Conservation (phyloP, 2,888 invertebrate genomes). For the Torymus tubicola region DNA sequence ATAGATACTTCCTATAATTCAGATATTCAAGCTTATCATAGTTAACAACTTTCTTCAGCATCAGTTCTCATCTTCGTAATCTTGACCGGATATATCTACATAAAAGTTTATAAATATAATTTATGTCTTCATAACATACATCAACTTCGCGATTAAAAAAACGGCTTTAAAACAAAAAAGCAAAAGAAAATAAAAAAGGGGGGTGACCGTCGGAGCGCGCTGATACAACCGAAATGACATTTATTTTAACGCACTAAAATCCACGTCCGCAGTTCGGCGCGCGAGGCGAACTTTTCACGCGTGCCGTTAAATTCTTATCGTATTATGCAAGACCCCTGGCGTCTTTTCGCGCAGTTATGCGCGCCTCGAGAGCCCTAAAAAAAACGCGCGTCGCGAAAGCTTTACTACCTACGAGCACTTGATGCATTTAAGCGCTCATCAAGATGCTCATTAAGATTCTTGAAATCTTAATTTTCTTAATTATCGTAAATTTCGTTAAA, state of each 20-base stretch:
- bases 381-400: slow-evolving; percentile 5
- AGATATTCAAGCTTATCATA: too few species aligned
- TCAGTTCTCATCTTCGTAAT: too few species aligned
- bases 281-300: slow-evolving; percentile 15
- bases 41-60: too few species aligned
- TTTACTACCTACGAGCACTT: slow-evolving; percentile 36
- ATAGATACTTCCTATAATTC: too few species aligned
- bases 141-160: slow-evolving; percentile 33
- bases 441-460: slow-evolving; percentile 53
- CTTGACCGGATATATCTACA: too few species aligned
- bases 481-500: slow-evolving; percentile 46
- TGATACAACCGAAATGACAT: slow-evolving; percentile 9
- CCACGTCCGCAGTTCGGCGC: background rate
- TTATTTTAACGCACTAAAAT: slow-evolving; percentile 43
- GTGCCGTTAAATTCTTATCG: slow-evolving; percentile 48
- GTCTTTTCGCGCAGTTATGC: slow-evolving; percentile 18
- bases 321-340: slow-evolving; percentile 20
- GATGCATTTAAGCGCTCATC: slow-evolving; percentile 46
- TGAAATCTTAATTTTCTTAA: slow-evolving; percentile 53
- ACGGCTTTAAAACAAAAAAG: slow-evolving; percentile 16
- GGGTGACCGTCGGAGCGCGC: background rate
- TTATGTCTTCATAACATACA: slow-evolving; percentile 29
- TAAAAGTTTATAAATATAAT: slow-evolving; percentile 24
- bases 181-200: background rate
- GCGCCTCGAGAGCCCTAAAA: slow-evolving; percentile 30